Conservation (phyloP, 2,797 vertebrate genomes). For the Echiichthys vipera region DNA sequence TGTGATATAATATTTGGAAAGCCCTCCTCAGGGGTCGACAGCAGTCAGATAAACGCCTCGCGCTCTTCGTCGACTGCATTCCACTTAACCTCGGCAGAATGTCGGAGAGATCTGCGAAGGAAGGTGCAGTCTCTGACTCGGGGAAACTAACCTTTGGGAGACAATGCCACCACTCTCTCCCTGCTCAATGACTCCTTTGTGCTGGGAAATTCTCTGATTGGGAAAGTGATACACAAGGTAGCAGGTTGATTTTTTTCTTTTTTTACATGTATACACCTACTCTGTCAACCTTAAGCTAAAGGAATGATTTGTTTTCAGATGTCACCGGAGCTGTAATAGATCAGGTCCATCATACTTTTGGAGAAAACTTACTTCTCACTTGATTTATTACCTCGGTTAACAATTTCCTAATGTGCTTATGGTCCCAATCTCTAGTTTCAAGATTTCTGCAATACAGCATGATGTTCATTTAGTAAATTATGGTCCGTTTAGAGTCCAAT, state of each 20-base stretch:
- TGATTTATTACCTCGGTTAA: too few relatives aligned
- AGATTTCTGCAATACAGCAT: too few relatives aligned
- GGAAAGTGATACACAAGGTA: constrained; percentile 85
- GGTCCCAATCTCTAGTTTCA: too few relatives aligned
- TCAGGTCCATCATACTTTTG: too few relatives aligned
- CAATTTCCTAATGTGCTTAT: too few relatives aligned
- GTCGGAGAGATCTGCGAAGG: constrained; percentile 69
- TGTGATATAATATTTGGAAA: constrained; percentile 9
- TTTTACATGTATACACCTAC: constrained; percentile 35
- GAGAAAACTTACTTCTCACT: too few relatives aligned
- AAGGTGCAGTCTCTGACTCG: constrained; percentile 76
- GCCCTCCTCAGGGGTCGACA: neutral
- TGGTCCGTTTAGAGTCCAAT: too few relatives aligned
- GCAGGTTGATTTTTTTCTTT: constrained; percentile 75
- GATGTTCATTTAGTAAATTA: too few relatives aligned
- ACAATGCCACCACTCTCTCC: constrained; percentile 87
- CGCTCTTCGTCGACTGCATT: constrained; percentile 65
- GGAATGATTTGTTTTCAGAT: constrained; percentile 61
- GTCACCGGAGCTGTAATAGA: constrained; percentile 23
- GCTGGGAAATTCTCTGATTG: constrained; percentile 82
- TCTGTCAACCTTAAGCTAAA: constrained; percentile 36
- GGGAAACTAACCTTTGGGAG: constrained; percentile 87
- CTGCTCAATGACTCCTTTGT: constrained; percentile 88
- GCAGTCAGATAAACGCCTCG: constrained; percentile 54
- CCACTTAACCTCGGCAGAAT: constrained; percentile 87